These are phyloP conservation scores for Poecilobothrus nobilitatus DNA, from an alignment of 2,888 invertebrate species.

Conservation along the genomic window DNA sequence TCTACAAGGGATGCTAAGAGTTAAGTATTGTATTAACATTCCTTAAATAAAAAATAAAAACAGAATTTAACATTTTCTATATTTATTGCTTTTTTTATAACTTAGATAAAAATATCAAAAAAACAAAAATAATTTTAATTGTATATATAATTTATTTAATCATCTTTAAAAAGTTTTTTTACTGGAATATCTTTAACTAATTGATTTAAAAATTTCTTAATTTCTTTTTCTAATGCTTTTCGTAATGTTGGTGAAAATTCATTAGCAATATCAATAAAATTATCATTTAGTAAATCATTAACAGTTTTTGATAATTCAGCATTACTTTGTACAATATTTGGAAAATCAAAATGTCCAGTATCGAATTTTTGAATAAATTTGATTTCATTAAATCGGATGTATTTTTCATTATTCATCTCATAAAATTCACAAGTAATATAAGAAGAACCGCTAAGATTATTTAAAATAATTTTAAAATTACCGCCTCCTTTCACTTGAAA, in stretches of 20 bases:
- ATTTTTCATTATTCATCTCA: slow-evolving; percentile 8
- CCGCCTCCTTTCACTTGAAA: background rate
- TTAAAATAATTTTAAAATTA: background rate
- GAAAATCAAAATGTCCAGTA: background rate
- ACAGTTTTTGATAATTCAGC: background rate
- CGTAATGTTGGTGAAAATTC: background rate
- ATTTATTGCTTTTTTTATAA: no score
- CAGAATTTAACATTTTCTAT: no score
- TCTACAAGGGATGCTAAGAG: no score
- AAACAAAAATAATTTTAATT: no score
- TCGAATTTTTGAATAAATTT: background rate
- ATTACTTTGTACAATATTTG: background rate
- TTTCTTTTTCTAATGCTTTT: background rate
- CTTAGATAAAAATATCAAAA: no score
- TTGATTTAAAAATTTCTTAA: background rate
- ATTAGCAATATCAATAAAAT: background rate
- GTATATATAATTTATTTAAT: background rate
- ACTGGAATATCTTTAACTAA: background rate
- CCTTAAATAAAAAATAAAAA: no score
- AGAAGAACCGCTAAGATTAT: background rate
- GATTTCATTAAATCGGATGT: background rate
- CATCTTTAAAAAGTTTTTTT: background rate
- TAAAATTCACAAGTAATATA: slow-evolving; percentile 5
- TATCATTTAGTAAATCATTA: slow-evolving; percentile 7
- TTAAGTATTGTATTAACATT: no score